Evolutionary conservation across 2,888 invertebrate species (phyloP).

Genomic region (Argyra leucocephala): DNA sequence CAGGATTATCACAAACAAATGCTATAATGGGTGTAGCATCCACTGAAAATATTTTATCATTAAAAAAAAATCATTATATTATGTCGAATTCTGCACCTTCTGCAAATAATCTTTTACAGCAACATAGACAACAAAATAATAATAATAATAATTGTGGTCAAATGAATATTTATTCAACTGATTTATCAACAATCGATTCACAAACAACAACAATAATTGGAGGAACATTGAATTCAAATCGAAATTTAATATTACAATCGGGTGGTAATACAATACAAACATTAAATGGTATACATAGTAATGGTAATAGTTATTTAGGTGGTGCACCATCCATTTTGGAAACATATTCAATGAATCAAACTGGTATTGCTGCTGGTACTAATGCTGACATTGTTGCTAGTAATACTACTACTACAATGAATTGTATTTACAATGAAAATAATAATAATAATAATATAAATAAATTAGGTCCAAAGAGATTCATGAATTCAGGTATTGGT

Average conservation of each 20-base stretch:
- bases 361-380: not conserved
- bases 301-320: not conserved
- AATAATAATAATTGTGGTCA: not conserved
- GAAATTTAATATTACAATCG: not conserved
- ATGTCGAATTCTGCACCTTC: not conserved
- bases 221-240: not conserved
- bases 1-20: not conserved
- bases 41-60: not conserved
- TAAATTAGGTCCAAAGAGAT: constrained; percentile 21
- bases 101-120: not conserved
- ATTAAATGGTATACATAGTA: not conserved
- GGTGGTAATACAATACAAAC: not conserved
- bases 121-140: not conserved
- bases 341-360: not conserved
- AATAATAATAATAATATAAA: constrained; percentile 1
- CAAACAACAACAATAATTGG: not conserved
- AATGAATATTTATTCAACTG: not conserved
- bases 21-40: not conserved
- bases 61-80: not conserved
- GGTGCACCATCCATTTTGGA: not conserved
- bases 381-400: constrained; percentile 8
- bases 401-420: not conserved
- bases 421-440: not conserved
- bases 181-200: too few species aligned
- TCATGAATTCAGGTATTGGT: constrained; percentile 19